These are phyloP conservation scores for Gobio occitaniae DNA, from an alignment of 2,797 vertebrate species.

Conservation along the genomic window DNA sequence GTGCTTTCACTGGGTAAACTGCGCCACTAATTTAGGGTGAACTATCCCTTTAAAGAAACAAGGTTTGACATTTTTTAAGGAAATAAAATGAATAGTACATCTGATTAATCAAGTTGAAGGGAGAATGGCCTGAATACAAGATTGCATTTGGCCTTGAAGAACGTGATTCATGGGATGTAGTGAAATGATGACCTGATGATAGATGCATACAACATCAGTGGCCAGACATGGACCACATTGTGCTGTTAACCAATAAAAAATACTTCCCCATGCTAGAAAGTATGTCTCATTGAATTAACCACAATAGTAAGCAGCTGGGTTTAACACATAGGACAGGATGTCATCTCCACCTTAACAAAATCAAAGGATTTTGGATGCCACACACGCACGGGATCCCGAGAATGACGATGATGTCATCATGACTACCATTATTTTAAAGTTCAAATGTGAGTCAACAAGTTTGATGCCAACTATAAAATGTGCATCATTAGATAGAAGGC, in stretches of 20 bases:
- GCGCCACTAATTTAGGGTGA: background rate
- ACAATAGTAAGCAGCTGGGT: slow-evolving; percentile 26
- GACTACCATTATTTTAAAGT: slow-evolving; percentile 6
- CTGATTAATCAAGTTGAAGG: background rate
- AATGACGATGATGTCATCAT: background rate
- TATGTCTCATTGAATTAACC: slow-evolving; percentile 32
- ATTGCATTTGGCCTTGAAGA: background rate
- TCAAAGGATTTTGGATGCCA: background rate
- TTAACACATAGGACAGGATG: background rate
- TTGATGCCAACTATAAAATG: background rate
- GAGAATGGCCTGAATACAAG: background rate
- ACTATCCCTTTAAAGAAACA: background rate
- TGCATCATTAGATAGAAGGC: background rate
- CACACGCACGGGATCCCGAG: background rate
- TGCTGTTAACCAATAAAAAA: slow-evolving; percentile 1
- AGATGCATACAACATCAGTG: background rate
- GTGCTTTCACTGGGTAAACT: background rate
- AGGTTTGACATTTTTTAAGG: background rate
- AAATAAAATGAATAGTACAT: background rate
- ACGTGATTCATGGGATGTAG: slow-evolving; percentile 15
- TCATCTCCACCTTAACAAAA: background rate
- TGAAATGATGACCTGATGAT: slow-evolving; percentile 6
- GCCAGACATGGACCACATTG: slow-evolving; percentile 8
- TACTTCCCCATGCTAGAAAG: background rate
- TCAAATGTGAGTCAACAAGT: slow-evolving; percentile 25